These are phyloP conservation scores for Leptobrachium ailaonicum DNA, from an alignment of 2,113 vertebrate species.

Conservation along the genomic window DNA sequence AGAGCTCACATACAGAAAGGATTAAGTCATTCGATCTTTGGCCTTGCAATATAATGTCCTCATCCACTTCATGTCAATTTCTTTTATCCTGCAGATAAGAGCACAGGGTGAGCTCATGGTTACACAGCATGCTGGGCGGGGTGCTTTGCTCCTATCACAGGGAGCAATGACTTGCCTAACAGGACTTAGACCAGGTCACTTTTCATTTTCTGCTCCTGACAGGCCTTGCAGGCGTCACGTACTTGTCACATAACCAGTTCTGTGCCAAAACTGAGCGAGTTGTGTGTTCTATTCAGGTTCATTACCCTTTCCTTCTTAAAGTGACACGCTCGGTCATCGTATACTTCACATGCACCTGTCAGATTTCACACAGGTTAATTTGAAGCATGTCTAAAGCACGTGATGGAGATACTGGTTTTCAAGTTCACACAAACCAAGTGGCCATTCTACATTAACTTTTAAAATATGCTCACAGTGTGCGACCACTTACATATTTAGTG, in stretches of 20 bases:
- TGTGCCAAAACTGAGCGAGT: background rate
- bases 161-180: background rate
- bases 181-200: background rate
- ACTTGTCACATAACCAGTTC: background rate
- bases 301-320: background rate
- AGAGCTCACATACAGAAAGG: background rate
- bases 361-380: no score
- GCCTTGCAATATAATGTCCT: conserved; percentile 21
- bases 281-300: background rate
- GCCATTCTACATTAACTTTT: no score
- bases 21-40: conserved; percentile 38
- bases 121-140: background rate
- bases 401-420: no score
- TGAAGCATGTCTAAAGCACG: no score
- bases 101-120: conserved; percentile 8
- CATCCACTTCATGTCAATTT: background rate
- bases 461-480: no score
- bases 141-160: background rate
- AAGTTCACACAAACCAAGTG: no score
- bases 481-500: no score
- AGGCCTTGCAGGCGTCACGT: background rate
- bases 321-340: no score
- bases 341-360: no score
- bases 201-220: no score
- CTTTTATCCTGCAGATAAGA: conserved; percentile 19